Evolutionary conservation across 2,888 invertebrate genomes (phyloP).

Genomic region (Drosophila parthenogenetica): DNA sequence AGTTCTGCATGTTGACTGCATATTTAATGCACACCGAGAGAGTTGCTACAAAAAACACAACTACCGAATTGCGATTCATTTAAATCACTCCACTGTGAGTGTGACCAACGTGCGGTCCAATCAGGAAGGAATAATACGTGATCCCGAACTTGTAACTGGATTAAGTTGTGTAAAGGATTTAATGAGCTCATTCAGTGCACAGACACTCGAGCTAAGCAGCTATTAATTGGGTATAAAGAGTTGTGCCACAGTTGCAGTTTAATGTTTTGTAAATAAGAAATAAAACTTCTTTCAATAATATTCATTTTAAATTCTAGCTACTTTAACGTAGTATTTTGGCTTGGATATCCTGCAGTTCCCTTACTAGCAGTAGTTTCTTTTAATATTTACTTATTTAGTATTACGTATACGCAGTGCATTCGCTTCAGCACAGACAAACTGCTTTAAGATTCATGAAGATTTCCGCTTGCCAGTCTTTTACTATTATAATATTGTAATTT

Average conservation of each 20-base stretch:
- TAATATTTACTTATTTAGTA: background rate
- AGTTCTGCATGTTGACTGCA: conserved; percentile 58
- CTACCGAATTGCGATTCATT: conserved; percentile 56
- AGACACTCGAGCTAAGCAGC: conserved; percentile 37
- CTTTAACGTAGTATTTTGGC: too few species aligned
- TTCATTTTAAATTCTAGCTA: too few species aligned
- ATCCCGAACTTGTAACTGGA: background rate
- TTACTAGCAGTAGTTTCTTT: background rate
- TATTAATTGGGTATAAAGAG: conserved; percentile 36
- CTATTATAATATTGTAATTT: conserved; percentile 22
- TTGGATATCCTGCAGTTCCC: too few species aligned
- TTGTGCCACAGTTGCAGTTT: background rate
- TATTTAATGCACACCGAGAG: conserved; percentile 48
- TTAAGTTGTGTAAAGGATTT: background rate
- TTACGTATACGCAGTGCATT: background rate
- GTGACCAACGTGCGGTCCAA: conserved; percentile 29
- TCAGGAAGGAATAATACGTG: conserved; percentile 43
- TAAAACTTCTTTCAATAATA: background rate
- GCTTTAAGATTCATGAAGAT: conserved; percentile 31
- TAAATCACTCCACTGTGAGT: conserved; percentile 37
- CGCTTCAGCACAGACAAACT: conserved; percentile 16
- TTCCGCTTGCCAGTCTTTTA: conserved; percentile 18
- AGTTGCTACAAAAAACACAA: conserved; percentile 15
- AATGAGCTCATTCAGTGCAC: conserved; percentile 26
- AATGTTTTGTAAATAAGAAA: background rate